Base-by-base conservation (phyloP, 64 coral and sea anemone genomes). In the Pocillopora verrucosa region DNA sequence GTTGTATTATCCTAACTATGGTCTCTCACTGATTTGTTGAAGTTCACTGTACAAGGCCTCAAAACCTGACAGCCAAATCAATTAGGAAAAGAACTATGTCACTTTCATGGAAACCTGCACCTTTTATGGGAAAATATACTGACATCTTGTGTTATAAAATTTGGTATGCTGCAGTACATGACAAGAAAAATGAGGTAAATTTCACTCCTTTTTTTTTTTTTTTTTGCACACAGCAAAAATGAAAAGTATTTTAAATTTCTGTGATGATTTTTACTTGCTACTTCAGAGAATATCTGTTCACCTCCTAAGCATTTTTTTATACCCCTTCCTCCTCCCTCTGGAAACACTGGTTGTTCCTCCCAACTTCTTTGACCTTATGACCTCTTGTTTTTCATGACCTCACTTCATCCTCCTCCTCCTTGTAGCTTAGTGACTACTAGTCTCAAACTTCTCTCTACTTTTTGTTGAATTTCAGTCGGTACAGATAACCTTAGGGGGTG, bases 101-200 rank as follows among this genome's bases (percentile, higher is more conserved):
- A 20, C 2, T 85, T 12, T 25, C 82, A 25, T 85, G 82, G 82
- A 20, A 25, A 22, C 37, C 82, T n/a, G 17, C 82, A 1, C 16
- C 15, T 14, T 38, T 72, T 12, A 85, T 85, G 82, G 63, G 65
- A n/a, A 1, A 15, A 15, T 38, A 30, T 9, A 30, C 30, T 30
- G 30, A 30, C 30, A 22, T 51, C 3, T 65, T 85, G 37, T 85
- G 82, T 85, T 85, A 72, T 67, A 70, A 15, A 67, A 72, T 85
- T 37, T 72, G 10, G 82, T 85, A 85, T 72, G 61, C 64, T 13
- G 25, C 82, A 56, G 41, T 22, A 72, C 63, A 72, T 14, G 64
- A 4, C 22, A 85, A 85, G 16, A 26, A 1, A 1, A 85, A 85
- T 85, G 65, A 85, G 82, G 82, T 85, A 34, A 72, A 37, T 41